Evolutionary conservation across 2,113 vertebrate species (phyloP), one percentile per base, ranked within the genome.

Genomic region (Misgurnus mizolepis): DNA sequence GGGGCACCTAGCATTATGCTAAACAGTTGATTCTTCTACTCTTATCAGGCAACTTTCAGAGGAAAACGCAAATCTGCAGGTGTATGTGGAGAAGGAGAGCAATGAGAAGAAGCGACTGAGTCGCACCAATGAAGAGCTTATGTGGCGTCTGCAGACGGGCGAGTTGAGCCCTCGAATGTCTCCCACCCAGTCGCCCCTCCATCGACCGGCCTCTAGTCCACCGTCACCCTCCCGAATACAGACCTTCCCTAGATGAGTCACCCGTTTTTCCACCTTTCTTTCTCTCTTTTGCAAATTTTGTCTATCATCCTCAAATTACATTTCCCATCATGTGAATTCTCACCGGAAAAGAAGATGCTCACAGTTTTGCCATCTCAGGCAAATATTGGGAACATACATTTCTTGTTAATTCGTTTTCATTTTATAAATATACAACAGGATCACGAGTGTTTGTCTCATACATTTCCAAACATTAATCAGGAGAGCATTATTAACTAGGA

Each of bases 101-200:
- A 95, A 97, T 45, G 97, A 99, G 89, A 99, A 99, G 92, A 99
- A 99, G 89, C 93, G 96, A 4, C 84, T 99, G 85, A 99, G 97
- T 88, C 93, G 95, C 79, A 99, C 92, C 64, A 99, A 99, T 0
- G 97, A 99, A 88, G 97, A 99, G 86, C 93, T 99, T 76, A 91
- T 99, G 81, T 98, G 97, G 98, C 96, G 96, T 65, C 95, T 99
- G 12, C 96, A 99, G 88, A 95, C 95, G 0, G 94, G 95, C 39
- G 97, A 98, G 47, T 91, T 95, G 66, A 99, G 96, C 85, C 97
- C 96, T 65, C 95, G 90, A 83, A 92, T 96, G 85, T 94, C 95
- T 7, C 94, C 96, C 0, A 82, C 92, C 0, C 86, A 89, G 75
- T 96, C 96, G 0, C 95, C 95, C 6, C 86, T 95, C 50, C 95